Evolutionary conservation across 2,888 invertebrate species (phyloP), one percentile per base, ranked within the genome.

Genomic region (Drosophila recens): DNA sequence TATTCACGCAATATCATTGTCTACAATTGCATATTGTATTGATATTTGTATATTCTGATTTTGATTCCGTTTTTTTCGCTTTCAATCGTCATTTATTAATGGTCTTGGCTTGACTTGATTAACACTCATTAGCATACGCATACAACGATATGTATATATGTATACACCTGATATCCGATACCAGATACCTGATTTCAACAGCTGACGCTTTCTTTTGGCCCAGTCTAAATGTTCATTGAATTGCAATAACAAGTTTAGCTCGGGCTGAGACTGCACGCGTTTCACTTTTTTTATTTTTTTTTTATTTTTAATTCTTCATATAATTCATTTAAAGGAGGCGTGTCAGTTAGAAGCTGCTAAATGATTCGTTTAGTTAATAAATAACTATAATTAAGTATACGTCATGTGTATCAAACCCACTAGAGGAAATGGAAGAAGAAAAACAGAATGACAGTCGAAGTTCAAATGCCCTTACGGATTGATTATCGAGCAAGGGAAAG

Each of bases 111-210:
- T 75, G 80, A 30, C 38, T 53, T 27, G 54, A 79, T 75, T 75
- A 75, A 63, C 75, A 75, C 75, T 64, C n/a, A 75, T 75, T 80
- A 70, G 64, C 75, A 80, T 80, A 27, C 17, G 40, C 56, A 48
- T 10, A 36, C 40, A 13, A 42, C 11, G n/a, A 8, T 20, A 30
- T 40, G n/a, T n/a, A 6, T 42, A 30, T 30, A 8, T 30, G 30
- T 30, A 30, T 5, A 43, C 20, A 45, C 3, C 15, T 27, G 58
- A 48, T 64, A 63, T 34, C 36, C 13, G 27, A 48, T 33, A 33
- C 11, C 15, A 15, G 17, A 30, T 53, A 53, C 20, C 30, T 30
- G 17, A 46, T 30, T 27, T 43, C 17, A 45, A n/a, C 27, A 30
- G 45, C 45, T 38, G 52, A 23, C 27, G 34, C 46, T 53, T 42